These are phyloP conservation scores for Phylloscopus collybita DNA, from an alignment of 2,797 vertebrate species.

Conservation along the genomic window DNA sequence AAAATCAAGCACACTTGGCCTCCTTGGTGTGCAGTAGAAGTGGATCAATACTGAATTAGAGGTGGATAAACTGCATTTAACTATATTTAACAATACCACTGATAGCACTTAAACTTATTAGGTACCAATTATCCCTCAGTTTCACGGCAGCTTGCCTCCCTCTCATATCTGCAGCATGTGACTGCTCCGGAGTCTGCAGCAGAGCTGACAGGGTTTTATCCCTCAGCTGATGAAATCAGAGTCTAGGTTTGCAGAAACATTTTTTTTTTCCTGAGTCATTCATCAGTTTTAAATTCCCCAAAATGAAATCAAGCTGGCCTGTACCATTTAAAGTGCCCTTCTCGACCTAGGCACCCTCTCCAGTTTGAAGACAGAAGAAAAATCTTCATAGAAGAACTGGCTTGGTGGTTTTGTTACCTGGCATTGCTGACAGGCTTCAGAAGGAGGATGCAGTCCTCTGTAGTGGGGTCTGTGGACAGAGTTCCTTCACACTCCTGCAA, in stretches of 20 bases:
- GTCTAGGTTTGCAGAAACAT: background rate
- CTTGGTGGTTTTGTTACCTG: background rate
- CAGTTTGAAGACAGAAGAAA: background rate
- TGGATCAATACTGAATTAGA: constrained; percentile 57
- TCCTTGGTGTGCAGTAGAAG: background rate
- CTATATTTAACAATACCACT: constrained; percentile 58
- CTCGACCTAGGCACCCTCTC: background rate
- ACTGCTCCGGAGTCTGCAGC: background rate
- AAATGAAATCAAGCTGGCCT: background rate
- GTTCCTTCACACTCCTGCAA: background rate
- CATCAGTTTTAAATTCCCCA: background rate
- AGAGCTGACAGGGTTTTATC: background rate
- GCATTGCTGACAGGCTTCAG: background rate
- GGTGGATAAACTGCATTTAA: constrained; percentile 56
- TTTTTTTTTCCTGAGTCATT: constrained; percentile 4
- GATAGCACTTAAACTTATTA: constrained; percentile 53
- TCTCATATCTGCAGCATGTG: background rate
- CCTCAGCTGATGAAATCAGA: background rate
- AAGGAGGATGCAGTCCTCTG: background rate
- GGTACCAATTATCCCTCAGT: constrained; percentile 28
- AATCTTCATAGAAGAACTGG: background rate
- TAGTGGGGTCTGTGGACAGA: background rate
- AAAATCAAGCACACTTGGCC: constrained; percentile 8
- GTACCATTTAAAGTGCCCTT: background rate
- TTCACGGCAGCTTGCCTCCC: background rate